Evolutionary conservation across 2,797 vertebrate genomes (phyloP).

Genomic region (Propithecus perrieri): DNA sequence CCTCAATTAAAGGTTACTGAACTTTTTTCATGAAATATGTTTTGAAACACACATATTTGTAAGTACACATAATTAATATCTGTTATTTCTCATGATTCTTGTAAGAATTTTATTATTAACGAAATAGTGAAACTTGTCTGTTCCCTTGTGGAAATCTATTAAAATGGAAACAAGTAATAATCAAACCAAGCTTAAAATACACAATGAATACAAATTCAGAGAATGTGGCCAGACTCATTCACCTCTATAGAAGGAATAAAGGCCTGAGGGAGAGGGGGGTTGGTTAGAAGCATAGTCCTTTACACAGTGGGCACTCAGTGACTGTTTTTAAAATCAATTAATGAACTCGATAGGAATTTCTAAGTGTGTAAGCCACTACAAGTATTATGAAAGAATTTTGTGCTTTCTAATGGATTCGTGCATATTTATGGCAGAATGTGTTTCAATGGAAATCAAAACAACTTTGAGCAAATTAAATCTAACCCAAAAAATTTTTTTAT

Average conservation of each 20-base stretch:
- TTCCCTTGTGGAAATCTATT: not conserved
- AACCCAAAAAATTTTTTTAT: not conserved
- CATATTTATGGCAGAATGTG: not conserved
- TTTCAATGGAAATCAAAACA: constrained; percentile 13
- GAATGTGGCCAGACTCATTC: not conserved
- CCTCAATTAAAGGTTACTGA: not conserved
- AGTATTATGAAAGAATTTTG: not conserved
- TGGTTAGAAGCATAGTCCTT: not conserved
- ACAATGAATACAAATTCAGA: not conserved
- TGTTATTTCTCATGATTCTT: not conserved
- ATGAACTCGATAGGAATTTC: not conserved
- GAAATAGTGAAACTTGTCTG: not conserved
- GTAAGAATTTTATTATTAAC: not conserved
- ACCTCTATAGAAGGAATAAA: not conserved
- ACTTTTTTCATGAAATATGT: constrained; percentile 6
- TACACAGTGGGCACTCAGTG: not conserved
- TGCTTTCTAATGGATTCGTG: not conserved
- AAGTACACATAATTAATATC: not conserved
- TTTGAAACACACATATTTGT: not conserved
- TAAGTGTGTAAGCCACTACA: constrained; percentile 11
- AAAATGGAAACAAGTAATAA: constrained; percentile 3
- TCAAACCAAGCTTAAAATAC: not conserved
- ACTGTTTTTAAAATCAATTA: not conserved
- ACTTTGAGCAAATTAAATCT: not conserved
- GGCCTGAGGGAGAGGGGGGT: not conserved